Percentiles rank a stretch among this genome's conserved stretches.
phyloP scores from a whole-genome alignment of 64 coral and sea anemone species.

The Cladopsammia gracilis region DNA sequence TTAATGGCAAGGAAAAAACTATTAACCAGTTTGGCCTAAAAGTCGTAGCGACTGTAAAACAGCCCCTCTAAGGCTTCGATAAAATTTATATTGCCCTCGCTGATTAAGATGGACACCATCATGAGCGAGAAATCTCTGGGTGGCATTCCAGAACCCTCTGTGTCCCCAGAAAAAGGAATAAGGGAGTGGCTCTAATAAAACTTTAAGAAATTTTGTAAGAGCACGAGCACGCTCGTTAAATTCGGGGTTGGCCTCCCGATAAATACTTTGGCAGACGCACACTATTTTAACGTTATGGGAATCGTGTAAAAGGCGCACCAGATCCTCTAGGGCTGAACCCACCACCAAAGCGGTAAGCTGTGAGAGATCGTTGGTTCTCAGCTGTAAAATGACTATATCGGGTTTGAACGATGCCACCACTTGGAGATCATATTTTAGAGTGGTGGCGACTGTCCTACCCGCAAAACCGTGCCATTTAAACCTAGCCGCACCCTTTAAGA shows the following conservation, averaged over 20 bases:
- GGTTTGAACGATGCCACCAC: constrained; percentile 5
- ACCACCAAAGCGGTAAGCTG: not conserved
- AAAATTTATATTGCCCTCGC: no score
- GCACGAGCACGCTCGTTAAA: not conserved
- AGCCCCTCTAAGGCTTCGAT: no score
- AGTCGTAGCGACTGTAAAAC: no score
- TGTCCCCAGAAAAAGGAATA: constrained; percentile 32
- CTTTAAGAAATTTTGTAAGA: not conserved
- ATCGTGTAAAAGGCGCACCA: not conserved
- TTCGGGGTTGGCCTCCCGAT: not conserved
- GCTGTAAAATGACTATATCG: constrained; percentile 39
- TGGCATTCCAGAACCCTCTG: constrained; percentile 19
- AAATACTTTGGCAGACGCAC: not conserved
- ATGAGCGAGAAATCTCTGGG: not conserved
- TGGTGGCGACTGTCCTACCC: not conserved
- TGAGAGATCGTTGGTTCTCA: constrained; percentile 34
- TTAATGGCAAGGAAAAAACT: no score
- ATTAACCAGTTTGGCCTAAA: no score
- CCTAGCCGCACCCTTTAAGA: no score
- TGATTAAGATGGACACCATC: constrained; percentile 5
- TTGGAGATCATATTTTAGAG: not conserved
- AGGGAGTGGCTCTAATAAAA: constrained; percentile 3
- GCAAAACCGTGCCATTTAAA: constrained; percentile 14
- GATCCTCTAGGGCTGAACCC: constrained; percentile 30
- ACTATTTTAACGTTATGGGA: not conserved